Base-by-base conservation (phyloP, 2,888 invertebrate species). In the Plagodis dolabraria region DNA sequence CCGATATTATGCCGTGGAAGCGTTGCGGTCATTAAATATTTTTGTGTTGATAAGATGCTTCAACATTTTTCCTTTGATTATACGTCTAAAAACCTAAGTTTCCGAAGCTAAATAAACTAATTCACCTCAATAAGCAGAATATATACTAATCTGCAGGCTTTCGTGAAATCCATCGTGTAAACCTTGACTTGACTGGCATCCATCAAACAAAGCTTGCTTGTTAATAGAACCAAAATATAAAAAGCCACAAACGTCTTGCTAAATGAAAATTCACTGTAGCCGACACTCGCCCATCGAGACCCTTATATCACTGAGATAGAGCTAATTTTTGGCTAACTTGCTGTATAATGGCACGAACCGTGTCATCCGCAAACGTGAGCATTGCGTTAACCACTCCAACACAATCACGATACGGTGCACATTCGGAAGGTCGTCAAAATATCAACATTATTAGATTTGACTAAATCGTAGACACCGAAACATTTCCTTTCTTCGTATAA, bases 401-500 rank as follows among this genome's bases (percentile, higher is more conserved):
- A 70, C 77, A 71, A 80, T 82, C 75, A 76, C 69, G 74, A 82
- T 88, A 90, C 83, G 87, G 89, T 83, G 77, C 81, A 91, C 75
- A 85, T 87, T 90, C 77, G 80, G 76, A 78, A 77, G 79, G 72
- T 84, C 78, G 74, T 77, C 80, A 79, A 81, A 85, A 83, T 82
- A 87, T 86, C 83, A 87, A 88, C 88, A 87, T 85, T 86, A 84
- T 85, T 82, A 79, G 79, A 80, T 86, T 86, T 82, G 82, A 80
- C 83, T 82, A 80, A 83, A 79, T 76, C 63, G 67, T 64, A 65
- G 64, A 68, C 47, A 77, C 70, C 77, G 74, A 80, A 70, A 80
- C 74, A 89, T 81, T 85, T 84, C 78, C 78, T 75, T 71, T 76
- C 83, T 77, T 85, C 71, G 60, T 53, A 60, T 72, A 76, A 73